These are phyloP conservation scores for Cephalopachus bancanus DNA, from an alignment of 2,797 vertebrate genomes.

Conservation along the genomic window DNA sequence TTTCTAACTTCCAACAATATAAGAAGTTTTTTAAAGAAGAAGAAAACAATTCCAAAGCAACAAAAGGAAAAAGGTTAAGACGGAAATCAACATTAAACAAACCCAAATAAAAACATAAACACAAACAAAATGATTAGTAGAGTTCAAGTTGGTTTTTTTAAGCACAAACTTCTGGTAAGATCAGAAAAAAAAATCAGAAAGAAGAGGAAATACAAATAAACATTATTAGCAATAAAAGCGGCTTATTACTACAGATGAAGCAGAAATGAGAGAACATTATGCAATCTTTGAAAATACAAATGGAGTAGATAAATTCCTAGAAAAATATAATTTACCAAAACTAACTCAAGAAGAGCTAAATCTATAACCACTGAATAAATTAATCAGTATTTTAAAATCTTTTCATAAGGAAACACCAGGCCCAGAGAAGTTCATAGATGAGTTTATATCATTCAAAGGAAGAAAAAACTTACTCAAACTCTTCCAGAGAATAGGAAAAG, in stretches of 20 bases:
- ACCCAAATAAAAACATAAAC: neutral
- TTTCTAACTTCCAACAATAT: conserved; percentile 1
- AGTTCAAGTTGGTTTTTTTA: neutral
- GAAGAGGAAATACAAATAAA: conserved; percentile 21
- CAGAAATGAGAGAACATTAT: conserved; percentile 51
- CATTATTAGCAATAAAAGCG: conserved; percentile 1
- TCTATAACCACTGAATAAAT: conserved; percentile 10
- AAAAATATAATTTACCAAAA: conserved; percentile 31
- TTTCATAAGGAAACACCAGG: neutral
- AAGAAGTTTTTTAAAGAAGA: neutral
- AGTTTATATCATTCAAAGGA: conserved; percentile 1
- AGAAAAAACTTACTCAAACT: conserved; percentile 9
- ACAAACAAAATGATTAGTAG: conserved; percentile 7
- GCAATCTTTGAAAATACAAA: conserved; percentile 24
- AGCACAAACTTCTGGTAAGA: neutral
- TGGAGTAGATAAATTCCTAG: neutral
- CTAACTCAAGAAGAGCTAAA: neutral
- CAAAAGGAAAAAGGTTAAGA: neutral
- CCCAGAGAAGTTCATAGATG: neutral
- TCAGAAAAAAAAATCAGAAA: neutral
- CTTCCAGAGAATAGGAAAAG: conserved; percentile 16
- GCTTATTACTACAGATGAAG: neutral
- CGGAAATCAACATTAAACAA: neutral
- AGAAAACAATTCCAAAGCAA: conserved; percentile 17
- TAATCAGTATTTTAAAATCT: conserved; percentile 27